phyloP scores from a whole-genome alignment of 1,140 invertebrate genomes.

The Diprion similis region DNA sequence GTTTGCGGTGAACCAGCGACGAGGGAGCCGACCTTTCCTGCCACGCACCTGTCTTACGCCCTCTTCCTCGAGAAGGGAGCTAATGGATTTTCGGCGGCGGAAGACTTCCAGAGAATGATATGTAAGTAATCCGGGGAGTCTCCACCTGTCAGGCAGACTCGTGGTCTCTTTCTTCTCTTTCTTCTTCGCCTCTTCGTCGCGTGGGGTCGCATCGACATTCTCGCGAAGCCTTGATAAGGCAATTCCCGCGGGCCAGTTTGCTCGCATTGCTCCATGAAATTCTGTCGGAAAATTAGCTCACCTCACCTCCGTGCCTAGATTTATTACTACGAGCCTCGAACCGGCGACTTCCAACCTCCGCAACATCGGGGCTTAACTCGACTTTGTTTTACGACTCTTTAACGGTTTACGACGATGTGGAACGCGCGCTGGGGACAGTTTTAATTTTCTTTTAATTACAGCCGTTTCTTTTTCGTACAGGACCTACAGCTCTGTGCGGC shows the following conservation, averaged over 20 bases:
- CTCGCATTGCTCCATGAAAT: neutral
- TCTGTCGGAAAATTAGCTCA: neutral
- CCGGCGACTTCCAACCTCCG: neutral
- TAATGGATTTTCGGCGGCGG: neutral
- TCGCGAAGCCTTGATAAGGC: neutral
- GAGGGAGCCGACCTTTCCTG: neutral
- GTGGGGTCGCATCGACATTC: too few relatives aligned
- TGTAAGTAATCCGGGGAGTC: neutral
- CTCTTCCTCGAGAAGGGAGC: neutral
- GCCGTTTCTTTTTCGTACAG: neutral
- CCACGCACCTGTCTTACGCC: neutral
- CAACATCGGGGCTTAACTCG: conserved; percentile 6
- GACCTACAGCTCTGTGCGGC: neutral
- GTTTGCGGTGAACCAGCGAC: neutral
- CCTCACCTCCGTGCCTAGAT: neutral
- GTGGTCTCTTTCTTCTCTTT: neutral
- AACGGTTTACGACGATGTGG: neutral
- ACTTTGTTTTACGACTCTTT: conserved; percentile 8
- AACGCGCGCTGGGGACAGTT: neutral
- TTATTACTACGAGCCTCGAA: neutral
- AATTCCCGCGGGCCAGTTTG: neutral
- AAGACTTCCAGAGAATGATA: neutral
- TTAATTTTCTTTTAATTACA: conserved; percentile 8
- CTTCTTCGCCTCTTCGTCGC: neutral
- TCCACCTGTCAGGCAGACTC: neutral